Evolutionary conservation across 2,797 vertebrate species (phyloP).

Genomic region (Malacoctenus gilli): DNA sequence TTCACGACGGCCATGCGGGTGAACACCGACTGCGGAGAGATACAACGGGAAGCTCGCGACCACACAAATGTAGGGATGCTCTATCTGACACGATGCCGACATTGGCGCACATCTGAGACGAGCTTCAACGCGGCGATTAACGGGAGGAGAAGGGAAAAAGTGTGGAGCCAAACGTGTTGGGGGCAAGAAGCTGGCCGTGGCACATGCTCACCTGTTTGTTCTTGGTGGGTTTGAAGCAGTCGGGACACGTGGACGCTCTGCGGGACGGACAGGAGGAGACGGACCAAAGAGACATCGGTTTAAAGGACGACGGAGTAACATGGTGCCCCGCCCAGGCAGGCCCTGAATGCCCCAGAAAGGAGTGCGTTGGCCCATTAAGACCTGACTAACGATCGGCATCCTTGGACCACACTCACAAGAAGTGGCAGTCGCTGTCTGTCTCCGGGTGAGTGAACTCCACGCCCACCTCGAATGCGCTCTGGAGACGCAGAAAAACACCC

Average conservation of each 20-base stretch:
- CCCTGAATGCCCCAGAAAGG: background rate
- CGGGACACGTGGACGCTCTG: constrained; percentile 86
- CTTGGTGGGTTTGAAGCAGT: constrained; percentile 93
- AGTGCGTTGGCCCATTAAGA: too few species aligned
- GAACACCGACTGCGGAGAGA: constrained; percentile 87
- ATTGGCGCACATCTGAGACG: too few species aligned
- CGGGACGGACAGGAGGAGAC: constrained; percentile 33
- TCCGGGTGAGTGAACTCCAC: constrained; percentile 92
- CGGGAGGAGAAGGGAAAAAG: too few species aligned
- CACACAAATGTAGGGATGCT: too few species aligned
- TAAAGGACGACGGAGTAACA: background rate
- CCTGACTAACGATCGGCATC: too few species aligned
- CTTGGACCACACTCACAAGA: constrained; percentile 93
- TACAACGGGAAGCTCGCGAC: too few species aligned
- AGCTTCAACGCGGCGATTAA: too few species aligned
- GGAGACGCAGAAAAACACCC: constrained; percentile 61
- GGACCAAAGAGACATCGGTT: too few species aligned
- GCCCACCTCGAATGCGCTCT: constrained; percentile 93
- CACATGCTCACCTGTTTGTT: constrained; percentile 93
- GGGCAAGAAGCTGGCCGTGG: too few species aligned
- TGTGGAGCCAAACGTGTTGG: background rate
- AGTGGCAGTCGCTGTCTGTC: constrained; percentile 92
- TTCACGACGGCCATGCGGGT: constrained; percentile 98
- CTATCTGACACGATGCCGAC: too few species aligned
- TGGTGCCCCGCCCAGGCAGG: too few species aligned